Conservation (phyloP, 1,140 invertebrate species). For the Lepidurus couesii region DNA sequence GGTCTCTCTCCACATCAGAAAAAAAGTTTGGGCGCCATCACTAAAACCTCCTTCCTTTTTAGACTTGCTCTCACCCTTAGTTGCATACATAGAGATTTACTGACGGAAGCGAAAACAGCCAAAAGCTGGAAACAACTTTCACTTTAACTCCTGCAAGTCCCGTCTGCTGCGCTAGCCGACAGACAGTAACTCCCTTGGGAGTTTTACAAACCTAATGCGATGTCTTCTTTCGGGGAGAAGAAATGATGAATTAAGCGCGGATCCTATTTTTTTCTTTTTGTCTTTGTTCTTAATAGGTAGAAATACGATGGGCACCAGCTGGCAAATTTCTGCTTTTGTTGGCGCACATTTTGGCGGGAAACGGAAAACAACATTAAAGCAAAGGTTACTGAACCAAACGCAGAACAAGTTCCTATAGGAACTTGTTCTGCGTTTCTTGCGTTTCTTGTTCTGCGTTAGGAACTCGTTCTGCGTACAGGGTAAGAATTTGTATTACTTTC, state of each 20-base stretch:
- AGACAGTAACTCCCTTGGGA: not conserved
- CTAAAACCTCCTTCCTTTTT: constrained; percentile 1
- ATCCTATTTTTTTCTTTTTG: too few relatives aligned
- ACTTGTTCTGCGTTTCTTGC: too few relatives aligned
- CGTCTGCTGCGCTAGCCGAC: not conserved
- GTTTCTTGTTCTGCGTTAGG: too few relatives aligned
- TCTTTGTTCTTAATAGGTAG: too few relatives aligned
- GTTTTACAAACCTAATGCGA: not conserved
- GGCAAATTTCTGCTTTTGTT: too few relatives aligned
- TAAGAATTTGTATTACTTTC: too few relatives aligned
- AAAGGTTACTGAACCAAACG: too few relatives aligned
- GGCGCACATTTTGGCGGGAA: too few relatives aligned
- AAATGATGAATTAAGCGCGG: not conserved
- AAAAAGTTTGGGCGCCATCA: constrained; percentile 1
- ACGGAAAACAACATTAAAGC: too few relatives aligned
- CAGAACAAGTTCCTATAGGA: too few relatives aligned
- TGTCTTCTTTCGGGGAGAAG: not conserved
- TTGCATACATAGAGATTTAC: not conserved
- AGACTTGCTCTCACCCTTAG: constrained; percentile 5
- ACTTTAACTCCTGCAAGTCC: not conserved
- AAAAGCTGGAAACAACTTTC: constrained; percentile 11
- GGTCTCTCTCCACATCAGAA: not conserved
- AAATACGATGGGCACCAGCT: too few relatives aligned
- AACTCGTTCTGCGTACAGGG: too few relatives aligned
- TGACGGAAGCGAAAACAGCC: not conserved